Conservation (phyloP, 1,140 invertebrate species). For the Probaryconus sp. region DNA sequence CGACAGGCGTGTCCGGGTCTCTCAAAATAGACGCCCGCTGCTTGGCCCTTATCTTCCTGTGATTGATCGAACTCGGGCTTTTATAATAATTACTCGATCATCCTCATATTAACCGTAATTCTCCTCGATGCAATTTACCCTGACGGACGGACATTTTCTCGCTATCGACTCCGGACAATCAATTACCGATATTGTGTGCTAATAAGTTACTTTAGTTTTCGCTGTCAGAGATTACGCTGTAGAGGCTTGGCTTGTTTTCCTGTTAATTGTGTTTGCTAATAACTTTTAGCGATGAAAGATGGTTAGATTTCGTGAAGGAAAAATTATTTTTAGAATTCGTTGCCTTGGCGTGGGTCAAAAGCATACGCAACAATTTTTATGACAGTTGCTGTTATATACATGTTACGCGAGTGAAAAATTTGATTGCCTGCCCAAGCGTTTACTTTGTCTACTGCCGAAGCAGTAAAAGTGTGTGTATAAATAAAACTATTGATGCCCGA, state of each 20-base stretch:
- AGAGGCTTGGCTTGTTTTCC: constrained; percentile 20
- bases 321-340: too few species aligned
- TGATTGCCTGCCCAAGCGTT: too few species aligned
- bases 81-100: constrained; percentile 75
- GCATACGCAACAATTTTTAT: too few species aligned
- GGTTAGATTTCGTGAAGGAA: too few species aligned
- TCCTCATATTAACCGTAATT: constrained; percentile 68
- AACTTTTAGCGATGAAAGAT: constrained; percentile 45
- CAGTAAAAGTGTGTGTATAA: too few species aligned
- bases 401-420: too few species aligned
- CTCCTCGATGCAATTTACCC: constrained; percentile 64
- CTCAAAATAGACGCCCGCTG: constrained; percentile 56
- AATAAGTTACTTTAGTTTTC: constrained; percentile 41
- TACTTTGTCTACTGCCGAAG: too few species aligned
- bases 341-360: too few species aligned
- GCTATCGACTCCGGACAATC: constrained; percentile 28
- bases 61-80: constrained; percentile 72
- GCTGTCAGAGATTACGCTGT: constrained; percentile 27
- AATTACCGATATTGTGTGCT: constrained; percentile 58
- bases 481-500: too few species aligned
- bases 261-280: constrained; percentile 18
- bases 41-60: constrained; percentile 58
- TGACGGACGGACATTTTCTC: constrained; percentile 45
- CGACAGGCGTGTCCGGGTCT: constrained; percentile 58
- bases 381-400: too few species aligned